Evolutionary conservation across 2,888 invertebrate genomes (phyloP), one percentile per base, ranked within the genome.

Genomic region (Acleris holmiana): DNA sequence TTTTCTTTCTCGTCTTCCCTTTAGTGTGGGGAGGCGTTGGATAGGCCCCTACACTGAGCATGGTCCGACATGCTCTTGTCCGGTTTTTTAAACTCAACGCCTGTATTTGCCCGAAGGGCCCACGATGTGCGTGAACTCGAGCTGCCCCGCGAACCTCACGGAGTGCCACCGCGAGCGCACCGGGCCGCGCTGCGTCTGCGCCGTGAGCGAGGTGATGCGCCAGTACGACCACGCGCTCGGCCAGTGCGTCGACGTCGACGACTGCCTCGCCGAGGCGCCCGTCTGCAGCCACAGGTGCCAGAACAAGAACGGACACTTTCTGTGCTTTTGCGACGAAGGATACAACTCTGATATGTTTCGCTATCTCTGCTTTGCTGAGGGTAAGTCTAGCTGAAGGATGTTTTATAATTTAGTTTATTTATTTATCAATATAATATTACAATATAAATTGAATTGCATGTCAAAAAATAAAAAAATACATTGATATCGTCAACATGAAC

Each of bases 281-380:
- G 84, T 92, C 7, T 97, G 97, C 76, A 95, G 95, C 57, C 97
- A 97, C 69, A 83, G 78, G 13, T 97, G 97, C 75, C 73, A 84
- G 0, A 96, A 96, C 70, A 84, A 73, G 0, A 79, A 83, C 0
- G 95, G 95, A 0, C 93, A 94, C 0, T 96, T 94, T 73, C 77
- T 71, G 3, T 97, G 97, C 71, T 76, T 76, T 3, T 97, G 97
- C 74, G 94, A 94, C n/a, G 77, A 83, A 0, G 93, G 93, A 35
- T 96, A 94, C 74, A 71, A 68, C 1, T 75, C 94, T 13, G 85
- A 91, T 66, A 72, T 76, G 0, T 94, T 95, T 72, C 91, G 89
- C 70, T 94, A 88, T 3, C 76, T 82, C 1, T 92, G 89, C 74
- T 75, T 67, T 63, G 65, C 64, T 55, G 47, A 48, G 18, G 70